These are phyloP conservation scores for Carpatolechia fugitivella DNA, from an alignment of 2,888 invertebrate genomes.

Conservation along the genomic window DNA sequence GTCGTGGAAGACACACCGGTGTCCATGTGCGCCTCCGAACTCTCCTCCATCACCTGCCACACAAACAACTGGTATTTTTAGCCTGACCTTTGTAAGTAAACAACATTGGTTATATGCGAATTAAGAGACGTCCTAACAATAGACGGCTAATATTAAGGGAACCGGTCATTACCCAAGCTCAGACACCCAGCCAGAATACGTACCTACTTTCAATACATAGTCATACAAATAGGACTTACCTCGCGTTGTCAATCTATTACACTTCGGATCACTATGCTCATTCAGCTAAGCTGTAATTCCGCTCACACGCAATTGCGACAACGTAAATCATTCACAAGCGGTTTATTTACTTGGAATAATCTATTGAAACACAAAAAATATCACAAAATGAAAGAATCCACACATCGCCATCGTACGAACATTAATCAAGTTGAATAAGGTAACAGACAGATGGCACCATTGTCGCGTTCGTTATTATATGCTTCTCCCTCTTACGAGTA, in stretches of 20 bases:
- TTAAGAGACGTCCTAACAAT: conserved; percentile 36
- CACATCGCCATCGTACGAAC: conserved; percentile 53
- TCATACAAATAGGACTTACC: conserved; percentile 67
- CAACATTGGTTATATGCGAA: conserved; percentile 22
- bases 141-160: conserved; percentile 45
- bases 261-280: conserved; percentile 20
- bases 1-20: conserved; percentile 67
- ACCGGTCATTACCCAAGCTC: conserved; percentile 67
- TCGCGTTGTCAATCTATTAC: conserved; percentile 38
- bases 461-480: conserved; percentile 20
- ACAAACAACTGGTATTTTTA: conserved; percentile 52
- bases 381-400: conserved; percentile 49
- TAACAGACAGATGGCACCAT: conserved; percentile 26
- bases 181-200: conserved; percentile 48
- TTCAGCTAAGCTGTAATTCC: conserved; percentile 10
- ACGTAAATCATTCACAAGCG: conserved; percentile 25
- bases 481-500: conserved; percentile 18
- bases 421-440: conserved; percentile 28
- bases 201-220: conserved; percentile 66
- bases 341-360: conserved; percentile 5
- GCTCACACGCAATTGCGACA: conserved; percentile 13
- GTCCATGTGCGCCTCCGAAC: conserved; percentile 61
- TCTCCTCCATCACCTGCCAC: conserved; percentile 67
- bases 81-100: conserved; percentile 39
- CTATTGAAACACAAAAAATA: conserved; percentile 40